A percentile compares a stretch with the other conserved stretches of the same genome.
Evolutionary conservation across 2,888 invertebrate species (phyloP).

Genomic region (Drosophila monieri): DNA sequence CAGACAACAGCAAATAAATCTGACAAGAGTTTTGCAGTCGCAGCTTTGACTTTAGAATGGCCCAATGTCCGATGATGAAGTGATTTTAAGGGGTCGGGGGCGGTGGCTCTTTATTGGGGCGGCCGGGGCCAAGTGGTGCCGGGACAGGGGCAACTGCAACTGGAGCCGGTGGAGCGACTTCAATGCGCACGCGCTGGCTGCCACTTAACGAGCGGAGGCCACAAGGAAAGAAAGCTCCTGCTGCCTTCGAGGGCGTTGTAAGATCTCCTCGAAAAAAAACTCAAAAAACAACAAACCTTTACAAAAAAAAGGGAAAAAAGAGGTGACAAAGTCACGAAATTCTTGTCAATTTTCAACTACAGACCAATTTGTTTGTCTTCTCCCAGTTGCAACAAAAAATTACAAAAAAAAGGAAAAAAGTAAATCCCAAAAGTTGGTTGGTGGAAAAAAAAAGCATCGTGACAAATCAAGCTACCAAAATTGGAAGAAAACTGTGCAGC

Average conservation of each 20-base stretch:
- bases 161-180: conserved; percentile 50
- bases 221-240: conserved; percentile 66
- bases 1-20: conserved; percentile 64
- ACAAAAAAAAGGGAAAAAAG: conserved; percentile 62
- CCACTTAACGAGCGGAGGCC: conserved; percentile 70
- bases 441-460: conserved; percentile 74
- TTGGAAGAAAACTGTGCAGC: conserved; percentile 73
- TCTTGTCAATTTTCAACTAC: conserved; percentile 84
- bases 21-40: conserved; percentile 69
- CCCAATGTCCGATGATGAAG: conserved; percentile 66
- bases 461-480: conserved; percentile 84
- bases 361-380: conserved; percentile 84
- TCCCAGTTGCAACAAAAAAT: conserved; percentile 54
- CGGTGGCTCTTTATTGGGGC: neutral
- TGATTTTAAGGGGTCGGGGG: conserved; percentile 56
- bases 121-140: conserved; percentile 1
- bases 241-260: conserved; percentile 67
- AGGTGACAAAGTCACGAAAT: conserved; percentile 84
- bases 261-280: conserved; percentile 38
- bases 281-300: conserved; percentile 37
- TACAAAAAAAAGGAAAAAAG: conserved; percentile 26
- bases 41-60: conserved; percentile 71
- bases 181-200: conserved; percentile 77
- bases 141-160: conserved; percentile 41
- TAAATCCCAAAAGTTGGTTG: conserved; percentile 15